A percentile compares a stretch with the other conserved stretches of the same genome.
These are phyloP conservation scores for Periophthalmodon schlosseri DNA, from an alignment of 2,113 vertebrate species.

Conservation along the genomic window DNA sequence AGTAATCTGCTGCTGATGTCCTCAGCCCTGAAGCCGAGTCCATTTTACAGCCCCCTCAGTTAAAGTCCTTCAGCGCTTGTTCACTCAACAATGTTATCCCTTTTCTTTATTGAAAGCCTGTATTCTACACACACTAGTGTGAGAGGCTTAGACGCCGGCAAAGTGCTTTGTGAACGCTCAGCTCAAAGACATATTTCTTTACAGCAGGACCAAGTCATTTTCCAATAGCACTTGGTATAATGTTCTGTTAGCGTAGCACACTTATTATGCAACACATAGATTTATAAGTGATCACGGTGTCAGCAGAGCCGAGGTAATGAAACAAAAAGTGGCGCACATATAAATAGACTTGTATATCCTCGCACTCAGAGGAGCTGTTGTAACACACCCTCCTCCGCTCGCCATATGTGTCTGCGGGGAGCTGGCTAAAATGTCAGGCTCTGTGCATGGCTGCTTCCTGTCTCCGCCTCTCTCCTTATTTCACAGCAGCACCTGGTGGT, in stretches of 20 bases:
- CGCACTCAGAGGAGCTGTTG: constrained; percentile 40
- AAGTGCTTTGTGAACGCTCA: constrained; percentile 54
- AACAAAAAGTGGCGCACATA: constrained; percentile 23
- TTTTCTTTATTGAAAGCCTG: constrained; percentile 64
- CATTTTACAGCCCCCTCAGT: constrained; percentile 61
- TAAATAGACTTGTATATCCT: constrained; percentile 23
- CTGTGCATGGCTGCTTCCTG: constrained; percentile 67
- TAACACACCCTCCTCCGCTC: constrained; percentile 59
- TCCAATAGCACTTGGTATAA: constrained; percentile 42
- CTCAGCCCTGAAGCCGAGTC: constrained; percentile 45
- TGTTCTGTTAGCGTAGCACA: constrained; percentile 47
- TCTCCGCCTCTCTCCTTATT: constrained; percentile 76
- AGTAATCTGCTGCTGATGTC: constrained; percentile 48
- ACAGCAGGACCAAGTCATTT: constrained; percentile 54
- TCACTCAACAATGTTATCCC: constrained; percentile 53
- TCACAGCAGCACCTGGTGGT: constrained; percentile 84
- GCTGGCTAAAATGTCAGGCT: constrained; percentile 75
- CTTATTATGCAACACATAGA: constrained; percentile 49
- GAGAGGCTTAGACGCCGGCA: constrained; percentile 45
- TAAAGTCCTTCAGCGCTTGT: constrained; percentile 43
- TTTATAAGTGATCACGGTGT: constrained; percentile 39
- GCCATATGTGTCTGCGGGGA: constrained; percentile 69
- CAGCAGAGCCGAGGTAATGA: constrained; percentile 17
- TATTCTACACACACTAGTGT: constrained; percentile 53
- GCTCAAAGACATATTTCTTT: constrained; percentile 57